Evolutionary conservation across 2,113 vertebrate species (phyloP).

Genomic region (Delphinus delphis): DNA sequence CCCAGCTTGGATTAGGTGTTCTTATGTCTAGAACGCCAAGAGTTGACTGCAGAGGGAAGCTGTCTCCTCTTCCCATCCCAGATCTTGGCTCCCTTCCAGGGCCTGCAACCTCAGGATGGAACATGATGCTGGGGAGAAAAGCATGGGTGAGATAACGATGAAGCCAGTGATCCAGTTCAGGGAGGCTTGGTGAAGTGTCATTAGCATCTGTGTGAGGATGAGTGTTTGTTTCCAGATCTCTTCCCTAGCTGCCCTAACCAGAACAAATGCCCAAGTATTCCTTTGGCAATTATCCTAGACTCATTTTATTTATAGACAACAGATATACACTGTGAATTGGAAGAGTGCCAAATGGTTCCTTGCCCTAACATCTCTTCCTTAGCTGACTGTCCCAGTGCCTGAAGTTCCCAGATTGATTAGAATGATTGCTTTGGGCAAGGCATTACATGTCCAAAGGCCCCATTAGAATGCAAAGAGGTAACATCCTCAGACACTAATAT

Average conservation of each 20-base stretch:
- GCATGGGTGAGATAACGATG: too few relatives aligned
- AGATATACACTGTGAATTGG: background rate
- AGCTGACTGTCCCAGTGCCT: background rate
- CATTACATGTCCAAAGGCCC: background rate
- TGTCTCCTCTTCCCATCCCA: background rate
- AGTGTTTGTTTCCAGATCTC: background rate
- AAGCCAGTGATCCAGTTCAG: background rate
- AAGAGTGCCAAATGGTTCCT: background rate
- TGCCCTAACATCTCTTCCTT: background rate
- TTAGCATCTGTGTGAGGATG: too few relatives aligned
- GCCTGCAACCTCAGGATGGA: background rate
- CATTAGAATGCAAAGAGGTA: background rate
- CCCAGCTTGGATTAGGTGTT: background rate
- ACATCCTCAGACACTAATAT: background rate
- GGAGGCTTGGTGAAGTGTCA: background rate
- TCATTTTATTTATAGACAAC: background rate
- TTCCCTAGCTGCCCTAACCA: background rate
- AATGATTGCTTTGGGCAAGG: background rate
- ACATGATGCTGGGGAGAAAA: background rate
- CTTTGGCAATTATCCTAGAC: background rate
- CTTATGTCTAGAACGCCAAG: background rate
- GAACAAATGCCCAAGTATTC: background rate
- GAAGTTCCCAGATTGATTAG: background rate
- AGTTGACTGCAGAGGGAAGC: background rate
- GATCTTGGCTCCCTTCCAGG: background rate